A percentile compares a stretch with the other conserved stretches of the same genome.
Conservation (phyloP, 2,888 invertebrate genomes). For the Cylindroiulus punctatus region DNA sequence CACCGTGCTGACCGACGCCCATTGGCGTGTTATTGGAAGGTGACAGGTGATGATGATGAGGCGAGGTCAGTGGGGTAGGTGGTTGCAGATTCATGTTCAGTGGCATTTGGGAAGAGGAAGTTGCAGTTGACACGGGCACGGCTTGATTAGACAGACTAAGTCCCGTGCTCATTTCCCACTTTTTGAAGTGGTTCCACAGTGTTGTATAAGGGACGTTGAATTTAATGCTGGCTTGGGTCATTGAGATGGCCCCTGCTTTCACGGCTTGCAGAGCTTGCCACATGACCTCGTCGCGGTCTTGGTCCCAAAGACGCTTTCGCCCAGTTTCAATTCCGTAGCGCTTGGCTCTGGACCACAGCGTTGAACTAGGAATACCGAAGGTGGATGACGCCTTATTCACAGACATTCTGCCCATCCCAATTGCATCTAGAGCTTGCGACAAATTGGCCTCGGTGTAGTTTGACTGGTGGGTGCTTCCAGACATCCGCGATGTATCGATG, state of each 20-base stretch:
- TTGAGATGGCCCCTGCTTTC: constrained; percentile 56
- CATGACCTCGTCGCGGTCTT: constrained; percentile 57
- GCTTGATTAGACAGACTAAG: not conserved
- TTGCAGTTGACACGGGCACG: not conserved
- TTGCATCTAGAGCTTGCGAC: constrained; percentile 89
- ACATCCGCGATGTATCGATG: constrained; percentile 71
- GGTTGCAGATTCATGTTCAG: not conserved
- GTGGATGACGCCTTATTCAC: constrained; percentile 91
- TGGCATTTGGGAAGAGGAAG: constrained; percentile 35
- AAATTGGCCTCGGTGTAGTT: constrained; percentile 90
- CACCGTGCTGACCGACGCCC: constrained; percentile 11
- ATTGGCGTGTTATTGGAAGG: constrained; percentile 19
- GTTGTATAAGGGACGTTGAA: constrained; percentile 91
- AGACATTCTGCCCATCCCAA: constrained; percentile 89
- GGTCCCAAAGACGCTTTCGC: constrained; percentile 48
- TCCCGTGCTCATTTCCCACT: constrained; percentile 57
- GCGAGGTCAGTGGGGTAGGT: not conserved
- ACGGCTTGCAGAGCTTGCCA: constrained; percentile 58
- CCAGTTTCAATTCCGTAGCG: constrained; percentile 83
- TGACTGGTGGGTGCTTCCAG: constrained; percentile 50
- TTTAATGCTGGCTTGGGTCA: constrained; percentile 72
- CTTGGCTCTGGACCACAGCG: constrained; percentile 92
- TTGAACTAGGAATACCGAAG: constrained; percentile 90
- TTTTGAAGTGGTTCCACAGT: constrained; percentile 70
- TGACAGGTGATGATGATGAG: constrained; percentile 47